Evolutionary conservation across 2,113 vertebrate species (phyloP).

Genomic region (Hippolais icterina): DNA sequence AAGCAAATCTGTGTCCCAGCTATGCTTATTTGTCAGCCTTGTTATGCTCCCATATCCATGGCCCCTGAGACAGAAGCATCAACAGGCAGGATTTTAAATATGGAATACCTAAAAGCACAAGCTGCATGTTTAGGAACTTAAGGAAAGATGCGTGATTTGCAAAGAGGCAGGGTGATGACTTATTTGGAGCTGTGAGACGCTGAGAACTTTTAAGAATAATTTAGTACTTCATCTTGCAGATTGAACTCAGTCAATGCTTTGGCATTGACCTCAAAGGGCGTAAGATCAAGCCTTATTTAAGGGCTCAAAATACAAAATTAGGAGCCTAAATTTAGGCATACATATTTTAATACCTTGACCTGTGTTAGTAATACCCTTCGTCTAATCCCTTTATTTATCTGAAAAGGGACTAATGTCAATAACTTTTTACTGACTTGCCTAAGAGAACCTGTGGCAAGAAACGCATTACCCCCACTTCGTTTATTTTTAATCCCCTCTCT

Average conservation of each 20-base stretch:
- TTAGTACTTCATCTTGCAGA: slow-evolving; percentile 16
- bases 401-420: background rate
- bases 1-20: background rate
- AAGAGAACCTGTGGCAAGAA: background rate
- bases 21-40: background rate
- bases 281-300: slow-evolving; percentile 18
- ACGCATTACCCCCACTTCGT: fast-evolving
- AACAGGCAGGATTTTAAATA: slow-evolving; percentile 38
- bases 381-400: slow-evolving; percentile 1
- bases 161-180: background rate
- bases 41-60: background rate
- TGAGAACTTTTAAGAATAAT: slow-evolving; percentile 35
- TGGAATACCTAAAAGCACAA: background rate
- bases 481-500: slow-evolving; percentile 20
- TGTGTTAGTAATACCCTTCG: background rate
- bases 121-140: background rate
- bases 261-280: slow-evolving; percentile 37
- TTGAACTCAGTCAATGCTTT: slow-evolving; percentile 8
- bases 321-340: slow-evolving; percentile 4
- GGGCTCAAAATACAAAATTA: slow-evolving; percentile 28
- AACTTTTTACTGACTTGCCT: background rate
- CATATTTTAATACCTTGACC: slow-evolving; percentile 28
- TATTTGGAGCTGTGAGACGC: background rate
- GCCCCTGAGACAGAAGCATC: background rate
- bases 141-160: background rate